These are phyloP conservation scores for Sitodiplosis mosellana DNA, from an alignment of 1,140 invertebrate genomes.

Conservation along the genomic window DNA sequence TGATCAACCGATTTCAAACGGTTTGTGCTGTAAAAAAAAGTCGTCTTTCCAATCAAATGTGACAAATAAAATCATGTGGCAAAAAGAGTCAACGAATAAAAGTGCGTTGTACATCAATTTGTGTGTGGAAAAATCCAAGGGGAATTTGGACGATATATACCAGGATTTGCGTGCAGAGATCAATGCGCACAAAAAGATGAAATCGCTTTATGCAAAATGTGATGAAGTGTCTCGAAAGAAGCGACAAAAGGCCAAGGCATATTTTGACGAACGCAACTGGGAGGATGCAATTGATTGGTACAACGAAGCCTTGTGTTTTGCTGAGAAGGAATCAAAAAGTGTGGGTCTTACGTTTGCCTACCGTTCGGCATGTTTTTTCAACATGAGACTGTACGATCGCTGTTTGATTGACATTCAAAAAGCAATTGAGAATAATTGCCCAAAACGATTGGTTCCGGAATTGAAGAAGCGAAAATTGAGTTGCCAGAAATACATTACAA, in stretches of 20 bases:
- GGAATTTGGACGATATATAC: too few relatives aligned
- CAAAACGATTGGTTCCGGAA: slow-evolving; percentile 31
- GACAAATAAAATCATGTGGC: too few relatives aligned
- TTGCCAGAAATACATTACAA: slow-evolving; percentile 24
- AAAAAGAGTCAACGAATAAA: too few relatives aligned
- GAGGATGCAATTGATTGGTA: slow-evolving; percentile 35
- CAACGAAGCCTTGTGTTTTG: slow-evolving; percentile 37
- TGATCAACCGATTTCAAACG: too few relatives aligned
- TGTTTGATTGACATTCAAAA: slow-evolving; percentile 36
- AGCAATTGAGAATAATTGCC: slow-evolving; percentile 31
- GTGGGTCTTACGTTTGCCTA: slow-evolving; percentile 46
- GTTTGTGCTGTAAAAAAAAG: too few relatives aligned
- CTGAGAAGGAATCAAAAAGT: slow-evolving; percentile 31
- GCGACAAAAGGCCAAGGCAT: not conserved
- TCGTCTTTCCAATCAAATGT: too few relatives aligned
- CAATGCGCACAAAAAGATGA: too few relatives aligned
- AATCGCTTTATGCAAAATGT: too few relatives aligned
- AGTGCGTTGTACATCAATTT: too few relatives aligned
- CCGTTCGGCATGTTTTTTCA: slow-evolving; percentile 45
- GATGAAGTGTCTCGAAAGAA: too few relatives aligned
- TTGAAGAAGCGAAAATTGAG: slow-evolving; percentile 29
- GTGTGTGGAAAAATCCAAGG: too few relatives aligned
- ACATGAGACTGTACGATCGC: slow-evolving; percentile 36
- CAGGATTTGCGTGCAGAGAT: too few relatives aligned
- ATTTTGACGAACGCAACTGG: slow-evolving; percentile 24